Percentiles rank a stretch among this genome's conserved stretches.
phyloP scores from a whole-genome alignment of 2,113 vertebrate genomes.

The Rhinolophus sinicus region DNA sequence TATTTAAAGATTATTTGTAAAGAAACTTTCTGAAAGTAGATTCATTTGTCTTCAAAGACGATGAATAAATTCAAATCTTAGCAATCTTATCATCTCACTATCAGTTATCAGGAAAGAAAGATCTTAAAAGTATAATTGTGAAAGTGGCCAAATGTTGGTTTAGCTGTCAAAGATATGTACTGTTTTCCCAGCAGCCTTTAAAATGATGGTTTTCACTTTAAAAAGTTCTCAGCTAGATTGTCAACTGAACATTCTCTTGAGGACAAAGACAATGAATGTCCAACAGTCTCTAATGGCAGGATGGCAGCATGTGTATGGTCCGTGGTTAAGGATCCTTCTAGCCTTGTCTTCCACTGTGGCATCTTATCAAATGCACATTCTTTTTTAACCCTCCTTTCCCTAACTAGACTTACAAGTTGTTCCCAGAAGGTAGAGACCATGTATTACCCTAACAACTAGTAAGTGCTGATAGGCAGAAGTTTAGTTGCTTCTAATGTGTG shows the following conservation, averaged over 20 bases:
- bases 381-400: not conserved
- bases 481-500: not conserved
- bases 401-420: not conserved
- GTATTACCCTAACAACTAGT: not conserved
- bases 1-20: not conserved
- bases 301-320: not conserved
- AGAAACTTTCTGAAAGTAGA: conserved; percentile 38
- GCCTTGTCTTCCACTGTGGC: not conserved
- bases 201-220: not conserved
- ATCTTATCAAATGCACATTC: not conserved
- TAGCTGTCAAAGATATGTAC: not conserved
- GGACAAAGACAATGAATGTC: not conserved
- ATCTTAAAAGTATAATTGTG: not conserved
- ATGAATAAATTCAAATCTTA: conserved; percentile 11
- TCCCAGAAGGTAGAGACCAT: not conserved
- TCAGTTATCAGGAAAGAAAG: not conserved
- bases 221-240: not conserved
- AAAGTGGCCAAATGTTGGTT: not conserved
- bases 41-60: conserved; percentile 21
- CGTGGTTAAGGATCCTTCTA: not conserved
- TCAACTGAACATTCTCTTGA: not conserved
- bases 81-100: not conserved
- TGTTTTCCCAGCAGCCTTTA: not conserved
- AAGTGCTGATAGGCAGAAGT: not conserved
- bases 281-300: not conserved